Base-by-base conservation (phyloP, 2,797 vertebrate species). In the Sebastes glaucus region DNA sequence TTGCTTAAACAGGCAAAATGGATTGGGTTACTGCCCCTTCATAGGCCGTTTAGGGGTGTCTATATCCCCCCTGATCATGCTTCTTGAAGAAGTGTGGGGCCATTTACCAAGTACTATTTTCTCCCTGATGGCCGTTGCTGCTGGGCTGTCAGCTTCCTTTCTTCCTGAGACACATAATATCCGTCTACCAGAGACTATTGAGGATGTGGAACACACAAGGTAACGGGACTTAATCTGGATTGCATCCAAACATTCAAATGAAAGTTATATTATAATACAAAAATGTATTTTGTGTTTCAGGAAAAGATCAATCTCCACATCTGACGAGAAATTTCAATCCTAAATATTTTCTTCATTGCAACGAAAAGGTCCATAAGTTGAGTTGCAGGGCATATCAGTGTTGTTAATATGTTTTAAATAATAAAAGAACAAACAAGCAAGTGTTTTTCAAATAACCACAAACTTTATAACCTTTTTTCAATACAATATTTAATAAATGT, bases 21-120 rank as follows among this genome's bases (percentile, higher is more conserved):
- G 94, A 49, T 23, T 95, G 56, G 95, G 95, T 46, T 95, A 79
- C 77, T 71, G 89, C 63, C 94, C 92, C 25, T 87, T 90, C 60
- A 49, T 94, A 10, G 91, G 63, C 6, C 93, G 92, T 35, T 0
- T 90, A 2, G 94, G 93, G 0, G 94, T 94, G 35, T 82, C 94
- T 11, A 0, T 94, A 2, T 87, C 93, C 3, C 94, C 94, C 2
- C 74, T 95, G 42, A 88, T 94, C 60, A 74, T 89, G 10, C 70
- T 94, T 14, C 78, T 94, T 30, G 92, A 93, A 5, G 94, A 95
- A 7, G 52, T 89, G 5, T 94, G 93, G 94, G 49, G 42, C 11
- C 75, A 74, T 72, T 80, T 94, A 4, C 91, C 94, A 0, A 74
- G 57, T 30, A 46, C 65, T 3, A 5, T 93, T 67, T 95, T 94